Evolutionary conservation across 2,888 invertebrate genomes (phyloP).

Genomic region (Lacanobia wlatinum): DNA sequence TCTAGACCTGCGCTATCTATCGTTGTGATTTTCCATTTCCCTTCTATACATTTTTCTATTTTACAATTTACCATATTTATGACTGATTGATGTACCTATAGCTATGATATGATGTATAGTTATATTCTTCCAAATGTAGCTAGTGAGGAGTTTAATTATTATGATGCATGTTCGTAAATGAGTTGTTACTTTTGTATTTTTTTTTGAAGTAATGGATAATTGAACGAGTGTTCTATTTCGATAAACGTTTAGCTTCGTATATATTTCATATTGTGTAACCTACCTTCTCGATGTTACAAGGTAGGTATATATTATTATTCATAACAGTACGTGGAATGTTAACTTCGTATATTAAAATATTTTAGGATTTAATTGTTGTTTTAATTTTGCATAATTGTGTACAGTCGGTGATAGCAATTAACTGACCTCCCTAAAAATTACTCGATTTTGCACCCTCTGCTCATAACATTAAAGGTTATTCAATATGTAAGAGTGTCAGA

Average conservation of each 20-base stretch:
- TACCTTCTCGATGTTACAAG: conserved; percentile 72
- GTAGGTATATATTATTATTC: conserved; percentile 61
- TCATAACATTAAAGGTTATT: no score
- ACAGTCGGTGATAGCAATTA: no score
- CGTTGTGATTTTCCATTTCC: conserved; percentile 49
- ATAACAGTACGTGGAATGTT: conserved; percentile 83
- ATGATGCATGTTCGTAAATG: conserved; percentile 65
- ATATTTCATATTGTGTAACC: conserved; percentile 74
- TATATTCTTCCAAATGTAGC: conserved; percentile 53
- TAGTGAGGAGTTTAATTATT: conserved; percentile 55
- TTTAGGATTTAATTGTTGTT: conserved; percentile 75
- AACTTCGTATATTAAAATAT: conserved; percentile 82
- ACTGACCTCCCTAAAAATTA: no score
- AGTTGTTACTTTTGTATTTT: conserved; percentile 66
- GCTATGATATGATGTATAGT: conserved; percentile 44
- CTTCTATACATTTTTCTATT: conserved; percentile 49
- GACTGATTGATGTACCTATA: conserved; percentile 19
- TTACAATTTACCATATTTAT: conserved; percentile 42
- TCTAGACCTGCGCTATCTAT: conserved; percentile 48
- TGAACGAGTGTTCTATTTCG: conserved; percentile 66
- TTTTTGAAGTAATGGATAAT: conserved; percentile 67
- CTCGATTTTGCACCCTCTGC: no score
- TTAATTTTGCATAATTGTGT: conserved; percentile 30
- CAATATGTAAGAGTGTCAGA: no score
- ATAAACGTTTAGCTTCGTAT: conserved; percentile 70